Conservation (phyloP, 2,113 vertebrate genomes). For the Lophochroa leadbeateri region DNA sequence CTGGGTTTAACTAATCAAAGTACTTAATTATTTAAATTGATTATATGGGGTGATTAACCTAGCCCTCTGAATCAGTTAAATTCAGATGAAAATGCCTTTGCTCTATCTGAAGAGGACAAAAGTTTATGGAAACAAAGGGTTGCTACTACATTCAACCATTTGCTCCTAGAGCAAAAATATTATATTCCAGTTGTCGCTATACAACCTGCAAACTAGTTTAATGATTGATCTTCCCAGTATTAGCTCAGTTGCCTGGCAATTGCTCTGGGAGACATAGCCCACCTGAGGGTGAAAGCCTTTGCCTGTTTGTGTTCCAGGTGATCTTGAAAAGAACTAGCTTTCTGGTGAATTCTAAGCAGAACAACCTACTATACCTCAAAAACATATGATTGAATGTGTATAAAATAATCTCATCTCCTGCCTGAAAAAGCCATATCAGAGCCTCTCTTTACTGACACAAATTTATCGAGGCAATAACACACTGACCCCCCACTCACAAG, state of each 20-base stretch:
- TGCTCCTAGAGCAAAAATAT: not conserved
- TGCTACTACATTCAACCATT: not conserved
- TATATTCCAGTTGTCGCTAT: not conserved
- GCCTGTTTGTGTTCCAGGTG: not conserved
- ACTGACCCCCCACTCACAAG: not conserved
- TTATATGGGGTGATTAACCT: not conserved
- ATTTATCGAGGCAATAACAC: not conserved
- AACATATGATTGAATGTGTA: rapidly evolving
- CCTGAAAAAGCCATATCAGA: not conserved
- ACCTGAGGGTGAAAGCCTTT: not conserved
- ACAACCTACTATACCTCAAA: not conserved
- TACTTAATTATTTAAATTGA: not conserved
- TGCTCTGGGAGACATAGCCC: not conserved
- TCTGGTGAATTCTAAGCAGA: not conserved
- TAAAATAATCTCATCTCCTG: not conserved
- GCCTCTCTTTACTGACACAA: not conserved
- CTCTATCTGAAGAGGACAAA: not conserved
- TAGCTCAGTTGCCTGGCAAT: not conserved
- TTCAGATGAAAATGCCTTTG: not conserved
- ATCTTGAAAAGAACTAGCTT: not conserved
- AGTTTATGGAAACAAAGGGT: not conserved
- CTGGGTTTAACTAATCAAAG: not conserved
- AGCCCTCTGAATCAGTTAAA: not conserved
- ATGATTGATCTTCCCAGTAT: not conserved
- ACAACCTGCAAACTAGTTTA: not conserved